Percentiles rank a stretch among this genome's conserved stretches.
phyloP scores from a whole-genome alignment of 2,113 vertebrate species.

The Eurystomus gularis region DNA sequence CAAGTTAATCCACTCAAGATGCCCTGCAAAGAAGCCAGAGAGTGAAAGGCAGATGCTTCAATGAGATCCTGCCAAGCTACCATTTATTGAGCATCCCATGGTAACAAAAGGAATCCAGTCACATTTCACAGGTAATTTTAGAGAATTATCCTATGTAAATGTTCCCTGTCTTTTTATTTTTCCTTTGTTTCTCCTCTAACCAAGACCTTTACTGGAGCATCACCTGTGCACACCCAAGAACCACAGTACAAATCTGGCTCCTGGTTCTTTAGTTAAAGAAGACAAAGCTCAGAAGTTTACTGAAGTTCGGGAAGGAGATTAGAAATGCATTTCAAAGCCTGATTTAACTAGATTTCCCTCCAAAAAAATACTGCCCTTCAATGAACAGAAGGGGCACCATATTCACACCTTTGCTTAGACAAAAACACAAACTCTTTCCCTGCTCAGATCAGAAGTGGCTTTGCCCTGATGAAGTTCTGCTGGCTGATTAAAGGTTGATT shows the following conservation, averaged over 20 bases:
- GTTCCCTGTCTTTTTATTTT: background rate
- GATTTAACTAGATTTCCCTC: background rate
- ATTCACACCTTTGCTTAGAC: background rate
- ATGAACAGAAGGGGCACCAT: background rate
- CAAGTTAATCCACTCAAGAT: background rate
- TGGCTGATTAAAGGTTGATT: background rate
- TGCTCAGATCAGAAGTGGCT: accelerated
- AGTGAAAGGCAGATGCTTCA: background rate
- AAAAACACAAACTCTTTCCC: background rate
- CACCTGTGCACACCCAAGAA: background rate
- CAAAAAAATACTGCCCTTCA: background rate
- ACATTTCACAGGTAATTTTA: background rate
- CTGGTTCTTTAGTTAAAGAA: background rate
- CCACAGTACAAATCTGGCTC: background rate
- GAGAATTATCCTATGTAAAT: background rate
- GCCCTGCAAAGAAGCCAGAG: background rate
- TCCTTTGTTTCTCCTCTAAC: background rate
- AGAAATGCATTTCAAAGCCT: background rate
- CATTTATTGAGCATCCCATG: accelerated
- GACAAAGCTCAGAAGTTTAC: background rate
- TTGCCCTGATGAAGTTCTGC: background rate
- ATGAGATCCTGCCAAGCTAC: background rate
- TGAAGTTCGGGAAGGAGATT: background rate
- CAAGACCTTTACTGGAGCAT: background rate
- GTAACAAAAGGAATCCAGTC: accelerated